Conservation (phyloP, 1,140 invertebrate genomes). For the Lycorma delicatula region DNA sequence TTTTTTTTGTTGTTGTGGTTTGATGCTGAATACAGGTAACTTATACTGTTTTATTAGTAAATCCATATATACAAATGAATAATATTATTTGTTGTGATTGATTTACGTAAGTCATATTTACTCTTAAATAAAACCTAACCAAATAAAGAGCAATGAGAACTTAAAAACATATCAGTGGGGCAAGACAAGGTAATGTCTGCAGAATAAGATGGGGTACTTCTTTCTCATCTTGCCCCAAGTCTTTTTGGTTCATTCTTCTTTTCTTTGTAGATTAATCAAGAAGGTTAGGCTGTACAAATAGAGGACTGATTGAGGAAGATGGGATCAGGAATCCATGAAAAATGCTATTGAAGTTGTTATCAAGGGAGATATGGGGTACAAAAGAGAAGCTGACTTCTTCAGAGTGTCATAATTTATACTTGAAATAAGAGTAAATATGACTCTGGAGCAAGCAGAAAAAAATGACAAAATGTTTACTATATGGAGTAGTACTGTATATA, state of each 20-base stretch:
- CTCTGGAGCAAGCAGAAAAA: no score
- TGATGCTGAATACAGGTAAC: background rate
- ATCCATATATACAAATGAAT: background rate
- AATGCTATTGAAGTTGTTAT: background rate
- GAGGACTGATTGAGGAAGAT: background rate
- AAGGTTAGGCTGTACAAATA: background rate
- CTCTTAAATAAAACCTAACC: no score
- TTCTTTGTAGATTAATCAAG: background rate
- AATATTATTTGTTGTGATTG: background rate
- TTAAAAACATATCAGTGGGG: no score
- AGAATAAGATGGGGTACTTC: no score
- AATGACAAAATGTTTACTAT: no score
- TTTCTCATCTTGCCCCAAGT: no score
- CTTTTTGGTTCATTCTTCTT: background rate
- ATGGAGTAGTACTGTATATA: background rate
- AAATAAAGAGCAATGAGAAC: no score
- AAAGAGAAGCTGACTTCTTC: background rate
- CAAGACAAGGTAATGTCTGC: no score
- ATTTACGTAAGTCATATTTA: background rate
- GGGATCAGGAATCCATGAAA: background rate
- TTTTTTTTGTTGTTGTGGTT: background rate
- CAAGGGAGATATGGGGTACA: background rate
- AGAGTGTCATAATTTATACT: background rate
- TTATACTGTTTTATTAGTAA: background rate
- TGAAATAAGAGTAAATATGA: background rate